Percentiles rank a stretch among this genome's conserved stretches.
These are phyloP conservation scores for Aulostomus chinensis DNA, from an alignment of 2,797 vertebrate species.

Conservation along the genomic window DNA sequence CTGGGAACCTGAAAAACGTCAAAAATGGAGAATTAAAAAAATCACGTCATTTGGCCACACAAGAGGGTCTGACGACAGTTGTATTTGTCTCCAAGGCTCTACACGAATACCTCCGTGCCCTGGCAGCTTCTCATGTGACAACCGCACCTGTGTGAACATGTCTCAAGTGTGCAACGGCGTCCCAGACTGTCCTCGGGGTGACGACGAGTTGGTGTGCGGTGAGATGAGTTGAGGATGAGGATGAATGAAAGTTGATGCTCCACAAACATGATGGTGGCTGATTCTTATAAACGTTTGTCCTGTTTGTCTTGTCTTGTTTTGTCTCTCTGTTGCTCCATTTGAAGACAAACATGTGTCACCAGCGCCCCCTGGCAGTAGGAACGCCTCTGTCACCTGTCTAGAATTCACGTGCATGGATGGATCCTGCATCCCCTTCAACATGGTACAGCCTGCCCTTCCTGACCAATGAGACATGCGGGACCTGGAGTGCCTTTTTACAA, in stretches of 20 bases:
- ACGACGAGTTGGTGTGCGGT: constrained; percentile 87
- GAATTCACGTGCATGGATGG: constrained; percentile 84
- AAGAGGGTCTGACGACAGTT: background rate
- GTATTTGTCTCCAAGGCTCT: constrained; percentile 70
- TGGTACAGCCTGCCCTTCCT: too few species aligned
- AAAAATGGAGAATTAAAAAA: too few species aligned
- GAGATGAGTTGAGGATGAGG: too few species aligned
- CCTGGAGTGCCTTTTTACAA: too few species aligned
- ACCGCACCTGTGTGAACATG: constrained; percentile 80
- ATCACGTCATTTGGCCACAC: background rate
- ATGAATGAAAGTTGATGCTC: too few species aligned
- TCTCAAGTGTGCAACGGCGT: constrained; percentile 79
- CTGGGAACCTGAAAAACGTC: too few species aligned
- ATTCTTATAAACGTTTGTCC: background rate
- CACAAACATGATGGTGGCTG: background rate
- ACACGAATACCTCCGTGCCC: constrained; percentile 78
- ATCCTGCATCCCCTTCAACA: constrained; percentile 81
- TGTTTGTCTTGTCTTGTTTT: background rate
- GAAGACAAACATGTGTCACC: constrained; percentile 64
- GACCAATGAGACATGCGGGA: too few species aligned
- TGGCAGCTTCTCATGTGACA: constrained; percentile 81
- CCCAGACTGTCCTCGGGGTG: constrained; percentile 78
- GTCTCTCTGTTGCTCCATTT: background rate
- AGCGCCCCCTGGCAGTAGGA: constrained; percentile 52
- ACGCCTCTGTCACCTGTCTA: constrained; percentile 71